Conservation (phyloP, 2,113 vertebrate species). For the Lophochroa leadbeateri region DNA sequence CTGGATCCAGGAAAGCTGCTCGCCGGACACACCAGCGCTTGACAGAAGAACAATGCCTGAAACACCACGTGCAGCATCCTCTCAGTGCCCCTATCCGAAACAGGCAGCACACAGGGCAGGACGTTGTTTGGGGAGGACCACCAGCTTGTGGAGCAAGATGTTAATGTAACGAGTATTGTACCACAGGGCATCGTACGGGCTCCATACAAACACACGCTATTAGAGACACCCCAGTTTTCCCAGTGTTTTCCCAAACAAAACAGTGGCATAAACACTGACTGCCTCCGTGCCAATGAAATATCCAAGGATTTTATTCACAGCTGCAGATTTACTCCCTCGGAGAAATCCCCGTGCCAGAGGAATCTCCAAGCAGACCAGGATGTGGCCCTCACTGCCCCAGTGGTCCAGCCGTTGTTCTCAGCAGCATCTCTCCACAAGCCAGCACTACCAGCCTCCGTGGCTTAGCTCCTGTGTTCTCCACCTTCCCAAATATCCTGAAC, state of each 20-base stretch:
- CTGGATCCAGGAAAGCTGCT: conserved; percentile 69
- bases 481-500: not conserved
- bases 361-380: not conserved
- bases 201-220: rapidly evolving
- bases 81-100: not conserved
- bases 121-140: conserved; percentile 19
- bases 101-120: conserved; percentile 20
- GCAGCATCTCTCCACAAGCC: not conserved
- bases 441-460: not conserved
- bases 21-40: conserved; percentile 36
- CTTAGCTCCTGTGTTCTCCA: not conserved
- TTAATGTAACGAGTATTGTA: not conserved
- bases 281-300: not conserved
- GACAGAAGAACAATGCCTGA: conserved; percentile 12
- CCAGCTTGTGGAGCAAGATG: not conserved
- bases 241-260: not conserved
- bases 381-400: not conserved
- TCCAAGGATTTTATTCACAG: not conserved
- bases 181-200: not conserved
- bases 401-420: rapidly evolving
- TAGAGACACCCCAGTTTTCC: not conserved
- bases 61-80: not conserved
- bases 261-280: rapidly evolving
- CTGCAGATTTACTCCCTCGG: not conserved
- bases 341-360: not conserved